Conservation (phyloP, 2,888 invertebrate species). For the Catotricha subobsoleta region DNA sequence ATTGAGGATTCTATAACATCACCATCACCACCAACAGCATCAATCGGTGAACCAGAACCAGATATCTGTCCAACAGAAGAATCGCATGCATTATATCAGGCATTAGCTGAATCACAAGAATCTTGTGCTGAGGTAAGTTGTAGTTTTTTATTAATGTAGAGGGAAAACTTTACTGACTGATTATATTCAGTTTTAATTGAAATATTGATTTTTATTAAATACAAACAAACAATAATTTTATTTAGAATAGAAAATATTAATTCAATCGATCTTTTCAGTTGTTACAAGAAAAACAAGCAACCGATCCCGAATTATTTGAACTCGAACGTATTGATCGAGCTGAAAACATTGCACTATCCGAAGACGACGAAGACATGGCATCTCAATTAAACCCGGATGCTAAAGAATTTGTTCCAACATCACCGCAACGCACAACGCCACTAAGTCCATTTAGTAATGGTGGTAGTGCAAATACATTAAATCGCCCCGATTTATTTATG, state of each 20-base stretch:
- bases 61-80: constrained; percentile 5
- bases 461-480: neutral
- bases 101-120: constrained; percentile 13
- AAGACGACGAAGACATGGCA: constrained; percentile 39
- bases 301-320: constrained; percentile 3
- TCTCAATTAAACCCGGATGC: constrained; percentile 72
- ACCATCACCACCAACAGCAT: neutral
- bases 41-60: neutral
- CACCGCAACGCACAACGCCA: constrained; percentile 32
- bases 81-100: constrained; percentile 10
- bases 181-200: too few species aligned
- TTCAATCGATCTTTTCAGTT: too few species aligned
- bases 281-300: neutral
- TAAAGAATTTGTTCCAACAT: constrained; percentile 61
- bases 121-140: constrained; percentile 4
- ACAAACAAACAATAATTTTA: too few species aligned
- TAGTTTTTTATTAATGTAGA: neutral
- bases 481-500: constrained; percentile 7
- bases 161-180: too few species aligned
- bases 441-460: constrained; percentile 26
- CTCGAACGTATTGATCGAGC: constrained; percentile 2
- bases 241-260: too few species aligned
- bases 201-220: too few species aligned
- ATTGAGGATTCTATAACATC: neutral
- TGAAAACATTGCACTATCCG: neutral